phyloP scores from a whole-genome alignment of 2,113 vertebrate genomes.

The Myotis brandtii region DNA sequence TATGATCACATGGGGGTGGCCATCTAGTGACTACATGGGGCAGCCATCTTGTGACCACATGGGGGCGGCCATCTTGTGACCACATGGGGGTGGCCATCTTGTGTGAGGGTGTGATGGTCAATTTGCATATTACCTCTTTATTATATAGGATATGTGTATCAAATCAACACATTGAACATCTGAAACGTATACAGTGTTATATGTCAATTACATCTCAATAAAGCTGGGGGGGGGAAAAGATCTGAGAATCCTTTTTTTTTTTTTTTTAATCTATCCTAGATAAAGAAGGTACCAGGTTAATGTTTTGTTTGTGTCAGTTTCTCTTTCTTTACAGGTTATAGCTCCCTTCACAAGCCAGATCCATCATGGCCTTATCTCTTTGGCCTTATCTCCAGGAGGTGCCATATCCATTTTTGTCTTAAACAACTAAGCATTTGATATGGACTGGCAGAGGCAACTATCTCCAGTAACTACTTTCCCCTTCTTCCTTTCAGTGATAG shows the following conservation, averaged over 20 bases:
- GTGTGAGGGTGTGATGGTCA: too few species aligned
- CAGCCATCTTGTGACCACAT: too few species aligned
- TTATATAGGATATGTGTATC: not conserved
- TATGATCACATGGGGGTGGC: too few species aligned
- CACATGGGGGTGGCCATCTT: too few species aligned
- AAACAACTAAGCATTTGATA: not conserved
- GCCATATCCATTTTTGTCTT: not conserved
- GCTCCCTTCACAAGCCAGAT: not conserved
- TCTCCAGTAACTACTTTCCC: not conserved
- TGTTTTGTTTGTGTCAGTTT: not conserved
- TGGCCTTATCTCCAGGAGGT: not conserved
- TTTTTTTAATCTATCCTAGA: conserved; percentile 2
- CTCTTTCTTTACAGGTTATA: not conserved
- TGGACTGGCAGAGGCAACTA: not conserved
- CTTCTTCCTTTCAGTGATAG: not conserved
- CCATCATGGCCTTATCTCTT: not conserved
- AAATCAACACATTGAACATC: not conserved
- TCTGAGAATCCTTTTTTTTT: not conserved
- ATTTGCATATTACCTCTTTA: too few species aligned
- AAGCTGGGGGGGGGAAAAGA: not conserved
- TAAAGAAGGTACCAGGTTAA: not conserved
- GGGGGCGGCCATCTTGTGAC: too few species aligned
- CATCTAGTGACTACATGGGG: too few species aligned
- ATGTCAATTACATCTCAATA: not conserved
- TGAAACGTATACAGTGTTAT: not conserved